phyloP scores from a whole-genome alignment of 2,113 vertebrate genomes.

The Eptatretus burgeri region DNA sequence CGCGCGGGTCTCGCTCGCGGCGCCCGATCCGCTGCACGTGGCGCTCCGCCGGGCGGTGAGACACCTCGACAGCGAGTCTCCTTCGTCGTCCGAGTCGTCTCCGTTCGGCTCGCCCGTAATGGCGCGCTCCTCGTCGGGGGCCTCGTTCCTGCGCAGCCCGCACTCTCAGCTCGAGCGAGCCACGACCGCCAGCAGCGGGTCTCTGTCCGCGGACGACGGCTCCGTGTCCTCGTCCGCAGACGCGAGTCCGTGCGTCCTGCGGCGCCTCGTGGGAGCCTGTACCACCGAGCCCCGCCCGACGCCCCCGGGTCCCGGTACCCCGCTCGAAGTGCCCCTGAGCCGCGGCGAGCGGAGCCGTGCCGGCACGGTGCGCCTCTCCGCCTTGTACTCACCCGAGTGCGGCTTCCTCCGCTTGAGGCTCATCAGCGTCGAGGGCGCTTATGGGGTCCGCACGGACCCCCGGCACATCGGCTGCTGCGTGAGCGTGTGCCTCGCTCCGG shows the following conservation, averaged over 20 bases:
- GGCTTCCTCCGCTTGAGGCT: constrained; percentile 47
- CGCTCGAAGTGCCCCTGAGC: constrained; percentile 13
- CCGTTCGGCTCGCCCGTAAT: constrained; percentile 66
- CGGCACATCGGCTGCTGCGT: constrained; percentile 88
- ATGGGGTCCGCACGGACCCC: constrained; percentile 36
- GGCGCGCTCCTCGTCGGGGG: constrained; percentile 37
- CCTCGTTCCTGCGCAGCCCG: constrained; percentile 42
- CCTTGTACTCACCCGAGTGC: constrained; percentile 39
- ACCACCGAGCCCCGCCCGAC: constrained; percentile 15
- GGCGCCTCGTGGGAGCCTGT: constrained; percentile 21
- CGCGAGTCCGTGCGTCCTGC: constrained; percentile 44
- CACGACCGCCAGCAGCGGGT: constrained; percentile 47
- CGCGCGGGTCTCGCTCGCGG: constrained; percentile 24
- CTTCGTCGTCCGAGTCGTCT: constrained; percentile 68
- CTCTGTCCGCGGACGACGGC: constrained; percentile 50
- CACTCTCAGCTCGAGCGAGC: too few relatives aligned
- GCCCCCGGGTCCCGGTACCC: constrained; percentile 8
- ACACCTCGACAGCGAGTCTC: constrained; percentile 70
- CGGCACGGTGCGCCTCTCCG: constrained; percentile 36
- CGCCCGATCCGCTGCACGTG: constrained; percentile 34
- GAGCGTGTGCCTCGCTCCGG: constrained; percentile 54
- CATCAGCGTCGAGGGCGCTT: constrained; percentile 45
- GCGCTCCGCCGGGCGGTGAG: constrained; percentile 42
- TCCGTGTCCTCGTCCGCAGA: constrained; percentile 38
- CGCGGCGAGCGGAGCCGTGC: constrained; percentile 25